Conservation (phyloP, 2,888 invertebrate species). For the Nipponacmea schrenckii region DNA sequence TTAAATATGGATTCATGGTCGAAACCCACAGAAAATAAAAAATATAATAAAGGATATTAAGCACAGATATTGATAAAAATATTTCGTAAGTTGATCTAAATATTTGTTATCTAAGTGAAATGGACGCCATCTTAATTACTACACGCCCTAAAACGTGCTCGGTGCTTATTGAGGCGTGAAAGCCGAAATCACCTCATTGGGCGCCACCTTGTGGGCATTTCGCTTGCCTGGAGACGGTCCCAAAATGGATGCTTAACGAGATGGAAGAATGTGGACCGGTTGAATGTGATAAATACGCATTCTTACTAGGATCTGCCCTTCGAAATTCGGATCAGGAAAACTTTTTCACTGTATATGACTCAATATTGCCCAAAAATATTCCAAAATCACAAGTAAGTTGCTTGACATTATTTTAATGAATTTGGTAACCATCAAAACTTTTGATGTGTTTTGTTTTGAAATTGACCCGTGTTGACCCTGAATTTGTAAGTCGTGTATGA, state of each 20-base stretch:
- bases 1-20: too few relatives aligned
- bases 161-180: too few relatives aligned
- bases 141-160: too few relatives aligned
- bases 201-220: background rate
- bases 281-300: constrained; percentile 58
- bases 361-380: constrained; percentile 53
- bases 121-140: too few relatives aligned
- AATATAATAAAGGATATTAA: too few relatives aligned
- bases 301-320: constrained; percentile 59
- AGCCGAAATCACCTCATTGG: too few relatives aligned
- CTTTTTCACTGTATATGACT: constrained; percentile 58
- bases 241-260: constrained; percentile 20
- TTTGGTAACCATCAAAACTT: background rate
- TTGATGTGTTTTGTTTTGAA: constrained; percentile 21
- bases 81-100: too few relatives aligned
- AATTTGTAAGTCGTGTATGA: too few relatives aligned
- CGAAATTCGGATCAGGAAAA: constrained; percentile 58
- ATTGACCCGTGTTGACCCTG: background rate
- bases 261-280: constrained; percentile 25
- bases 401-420: background rate
- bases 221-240: constrained; percentile 4
- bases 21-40: too few relatives aligned
- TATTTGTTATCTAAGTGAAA: too few relatives aligned
- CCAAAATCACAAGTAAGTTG: constrained; percentile 50
- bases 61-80: too few relatives aligned